Conservation (phyloP, 92 coral and sea anemone genomes). For the Phenganax subtilis region DNA sequence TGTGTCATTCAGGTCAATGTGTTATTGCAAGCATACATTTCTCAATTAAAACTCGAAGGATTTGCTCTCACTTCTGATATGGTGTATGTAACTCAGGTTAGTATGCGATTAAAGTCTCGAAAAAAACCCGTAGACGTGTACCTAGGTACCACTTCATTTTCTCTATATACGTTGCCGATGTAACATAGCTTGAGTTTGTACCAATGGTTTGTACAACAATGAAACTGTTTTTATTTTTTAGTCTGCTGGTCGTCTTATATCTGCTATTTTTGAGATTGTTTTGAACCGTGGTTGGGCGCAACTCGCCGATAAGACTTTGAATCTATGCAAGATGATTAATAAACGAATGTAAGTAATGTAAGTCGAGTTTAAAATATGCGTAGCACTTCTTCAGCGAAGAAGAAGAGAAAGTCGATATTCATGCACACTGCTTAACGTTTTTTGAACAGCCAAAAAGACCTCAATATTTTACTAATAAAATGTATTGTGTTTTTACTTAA, state of each 20-base stretch:
- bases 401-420: too few species aligned
- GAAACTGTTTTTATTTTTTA: constrained; percentile 12
- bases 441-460: too few species aligned
- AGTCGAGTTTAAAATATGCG: constrained; percentile 29
- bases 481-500: too few species aligned
- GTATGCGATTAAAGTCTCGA: neutral
- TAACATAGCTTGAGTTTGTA: too few species aligned
- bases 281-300: constrained; percentile 99
- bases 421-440: too few species aligned
- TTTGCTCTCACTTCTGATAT: constrained; percentile 95
- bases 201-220: neutral
- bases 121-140: neutral
- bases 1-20: constrained; percentile 72
- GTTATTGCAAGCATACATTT: constrained; percentile 83
- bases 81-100: constrained; percentile 96
- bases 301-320: constrained; percentile 81
- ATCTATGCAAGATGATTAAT: constrained; percentile 90
- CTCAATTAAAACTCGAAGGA: constrained; percentile 89
- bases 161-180: too few species aligned
- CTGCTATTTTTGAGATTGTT: constrained; percentile 97
- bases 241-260: constrained; percentile 92
- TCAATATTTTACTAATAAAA: too few species aligned
- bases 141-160: too few species aligned
- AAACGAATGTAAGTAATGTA: constrained; percentile 96
- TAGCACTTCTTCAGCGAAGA: neutral